phyloP scores from a whole-genome alignment of 2,888 invertebrate species.

The Scrobipalpa costella region DNA sequence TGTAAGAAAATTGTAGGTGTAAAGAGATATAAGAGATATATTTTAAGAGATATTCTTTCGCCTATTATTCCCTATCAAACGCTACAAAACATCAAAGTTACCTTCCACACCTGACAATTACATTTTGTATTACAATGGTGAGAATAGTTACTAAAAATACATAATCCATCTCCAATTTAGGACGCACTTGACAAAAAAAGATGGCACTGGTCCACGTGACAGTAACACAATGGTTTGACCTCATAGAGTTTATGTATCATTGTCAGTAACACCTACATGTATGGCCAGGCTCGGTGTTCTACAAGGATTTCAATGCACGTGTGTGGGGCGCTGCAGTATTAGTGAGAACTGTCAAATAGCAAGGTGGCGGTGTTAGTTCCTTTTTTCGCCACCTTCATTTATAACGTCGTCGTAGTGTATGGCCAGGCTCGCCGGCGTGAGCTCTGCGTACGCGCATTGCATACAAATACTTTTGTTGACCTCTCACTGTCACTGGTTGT shows the following conservation, averaged over 20 bases:
- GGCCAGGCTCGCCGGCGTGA: slow-evolving; percentile 25
- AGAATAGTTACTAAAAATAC: neutral
- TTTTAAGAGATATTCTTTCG: too few relatives aligned
- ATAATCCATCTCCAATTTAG: neutral
- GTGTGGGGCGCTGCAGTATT: too few relatives aligned
- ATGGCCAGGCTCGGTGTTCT: slow-evolving; percentile 32
- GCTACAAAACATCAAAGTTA: too few relatives aligned
- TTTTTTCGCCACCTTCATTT: too few relatives aligned
- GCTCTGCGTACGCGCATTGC: slow-evolving; percentile 23
- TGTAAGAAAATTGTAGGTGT: too few relatives aligned
- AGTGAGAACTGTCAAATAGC: too few relatives aligned
- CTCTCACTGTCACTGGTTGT: slow-evolving; percentile 27
- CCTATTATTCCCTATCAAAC: too few relatives aligned
- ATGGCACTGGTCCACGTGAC: neutral
- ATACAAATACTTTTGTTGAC: slow-evolving; percentile 33
- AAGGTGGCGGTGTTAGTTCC: too few relatives aligned
- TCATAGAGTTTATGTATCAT: slow-evolving; percentile 51
- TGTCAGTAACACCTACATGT: slow-evolving; percentile 42
- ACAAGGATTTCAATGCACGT: too few relatives aligned
- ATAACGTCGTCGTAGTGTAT: too few relatives aligned
- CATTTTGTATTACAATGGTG: neutral
- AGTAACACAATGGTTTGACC: slow-evolving; percentile 57
- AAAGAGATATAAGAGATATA: too few relatives aligned
- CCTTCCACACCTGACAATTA: too few relatives aligned
- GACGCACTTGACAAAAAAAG: slow-evolving; percentile 12